Conservation (phyloP, 2,113 vertebrate genomes). For the Hemiprocne comata region DNA sequence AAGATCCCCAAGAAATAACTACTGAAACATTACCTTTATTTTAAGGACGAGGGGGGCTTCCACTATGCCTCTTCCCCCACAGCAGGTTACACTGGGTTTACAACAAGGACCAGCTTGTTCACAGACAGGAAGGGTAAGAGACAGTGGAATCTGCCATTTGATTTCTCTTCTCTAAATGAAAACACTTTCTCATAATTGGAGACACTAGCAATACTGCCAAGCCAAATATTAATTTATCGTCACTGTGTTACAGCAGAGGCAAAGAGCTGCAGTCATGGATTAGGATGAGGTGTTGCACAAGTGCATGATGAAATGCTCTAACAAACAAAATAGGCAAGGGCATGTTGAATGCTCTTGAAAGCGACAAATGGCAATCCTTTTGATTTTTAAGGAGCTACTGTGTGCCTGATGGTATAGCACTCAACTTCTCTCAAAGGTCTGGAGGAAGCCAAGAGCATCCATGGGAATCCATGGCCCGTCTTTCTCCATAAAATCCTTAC, state of each 20-base stretch:
- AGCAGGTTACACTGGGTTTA: background rate
- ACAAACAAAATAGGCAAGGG: background rate
- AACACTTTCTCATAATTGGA: conserved; percentile 23
- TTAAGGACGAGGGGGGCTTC: background rate
- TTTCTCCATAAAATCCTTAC: background rate
- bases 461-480: background rate
- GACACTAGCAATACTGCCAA: background rate
- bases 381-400: background rate
- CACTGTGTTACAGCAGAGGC: conserved; percentile 1
- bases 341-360: background rate
- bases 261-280: background rate
- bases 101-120: conserved; percentile 10
- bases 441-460: background rate
- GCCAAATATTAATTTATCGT: conserved; percentile 30
- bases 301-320: background rate
- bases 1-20: background rate
- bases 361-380: background rate
- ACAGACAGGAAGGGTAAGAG: conserved; percentile 20
- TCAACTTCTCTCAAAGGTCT: background rate
- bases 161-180: conserved; percentile 23
- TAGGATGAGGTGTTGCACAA: conserved; percentile 17
- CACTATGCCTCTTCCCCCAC: background rate
- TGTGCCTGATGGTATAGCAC: background rate
- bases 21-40: background rate
- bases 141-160: conserved; percentile 6